Conservation (phyloP, 1,140 invertebrate species). For the Daktulosphaira vitifoliae region DNA sequence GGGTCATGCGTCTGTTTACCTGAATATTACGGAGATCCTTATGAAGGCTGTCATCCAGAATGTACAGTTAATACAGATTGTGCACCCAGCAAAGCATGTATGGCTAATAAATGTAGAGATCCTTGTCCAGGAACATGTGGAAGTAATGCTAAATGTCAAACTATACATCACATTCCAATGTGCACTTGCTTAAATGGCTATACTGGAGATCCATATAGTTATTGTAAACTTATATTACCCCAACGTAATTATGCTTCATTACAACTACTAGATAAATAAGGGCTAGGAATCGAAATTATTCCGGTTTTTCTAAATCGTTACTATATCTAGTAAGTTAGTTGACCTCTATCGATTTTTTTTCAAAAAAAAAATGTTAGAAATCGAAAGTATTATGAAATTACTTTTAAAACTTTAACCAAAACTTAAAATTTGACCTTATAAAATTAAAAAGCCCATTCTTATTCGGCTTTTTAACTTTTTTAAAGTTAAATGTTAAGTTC, state of each 20-base stretch:
- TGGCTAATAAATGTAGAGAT: constrained; percentile 67
- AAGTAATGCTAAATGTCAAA: constrained; percentile 57
- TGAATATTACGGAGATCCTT: constrained; percentile 66
- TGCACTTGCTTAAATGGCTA: constrained; percentile 53
- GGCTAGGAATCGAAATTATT: background rate
- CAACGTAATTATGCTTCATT: constrained; percentile 37
- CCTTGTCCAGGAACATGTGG: constrained; percentile 73
- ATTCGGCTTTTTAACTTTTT: too few species aligned
- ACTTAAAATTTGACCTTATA: too few species aligned
- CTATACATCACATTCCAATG: constrained; percentile 55
- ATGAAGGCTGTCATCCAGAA: constrained; percentile 63
- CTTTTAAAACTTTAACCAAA: too few species aligned
- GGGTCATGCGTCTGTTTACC: constrained; percentile 61
- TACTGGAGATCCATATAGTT: constrained; percentile 57
- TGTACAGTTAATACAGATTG: constrained; percentile 69
- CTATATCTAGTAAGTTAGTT: too few species aligned
- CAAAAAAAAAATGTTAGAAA: too few species aligned
- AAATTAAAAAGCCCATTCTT: too few species aligned
- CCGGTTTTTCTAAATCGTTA: too few species aligned
- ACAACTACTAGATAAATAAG: background rate
- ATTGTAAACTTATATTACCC: constrained; percentile 47
- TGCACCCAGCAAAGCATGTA: constrained; percentile 57
- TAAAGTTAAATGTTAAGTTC: too few species aligned
- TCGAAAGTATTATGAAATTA: too few species aligned
- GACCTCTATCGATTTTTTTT: too few species aligned